Evolutionary conservation across 2,888 invertebrate genomes (phyloP), one percentile per base, ranked within the genome.

Genomic region (Steinernema hermaphroditum): DNA sequence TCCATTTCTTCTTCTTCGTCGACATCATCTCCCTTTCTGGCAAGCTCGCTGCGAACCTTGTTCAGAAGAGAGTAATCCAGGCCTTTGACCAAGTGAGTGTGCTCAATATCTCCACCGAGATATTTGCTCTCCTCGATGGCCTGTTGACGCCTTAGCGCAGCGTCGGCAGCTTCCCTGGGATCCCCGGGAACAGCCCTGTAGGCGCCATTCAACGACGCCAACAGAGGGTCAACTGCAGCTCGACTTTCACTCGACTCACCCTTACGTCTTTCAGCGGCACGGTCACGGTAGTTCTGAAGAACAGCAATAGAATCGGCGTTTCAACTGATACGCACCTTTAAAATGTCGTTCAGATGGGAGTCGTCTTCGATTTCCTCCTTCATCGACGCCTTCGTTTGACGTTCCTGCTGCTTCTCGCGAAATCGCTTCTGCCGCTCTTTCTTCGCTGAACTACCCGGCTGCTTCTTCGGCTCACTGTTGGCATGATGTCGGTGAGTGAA

Each of bases 41-140:
- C 87, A 62, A 80, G 94, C 88, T 98, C 97, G 78, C 94, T 94
- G 68, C 96, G 91, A 0, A 89, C 89, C 88, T 85, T 93, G 85
- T 94, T 94, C 73, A 95, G 88, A 70, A 95, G 88, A 0, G 94
- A 94, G 88, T 93, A 95, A 90, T 95, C 95, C 87, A 93, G 88
- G 82, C 94, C 98, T 89, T 98, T 99, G 82, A 71, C 98, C 90
- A 99, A 94, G 89, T 99, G 98, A 87, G 98, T 99, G 85, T 99
- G 98, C 86, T 98, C 96, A 93, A 98, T 96, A 88, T 98, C 98
- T 91, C 98, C 98, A 87, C 98, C 98, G 89, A 99, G 93, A 89
- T 95, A 99, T 89, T 99, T 99, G 0, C 98, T 98, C 71, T 77
- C 77, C 69, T 93, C 90, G 87, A 98, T 98, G 90, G 96, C 92